Percentiles rank a stretch among this genome's conserved stretches.
phyloP scores from a whole-genome alignment of 2,888 invertebrate species.

The Cotesia congregata region DNA sequence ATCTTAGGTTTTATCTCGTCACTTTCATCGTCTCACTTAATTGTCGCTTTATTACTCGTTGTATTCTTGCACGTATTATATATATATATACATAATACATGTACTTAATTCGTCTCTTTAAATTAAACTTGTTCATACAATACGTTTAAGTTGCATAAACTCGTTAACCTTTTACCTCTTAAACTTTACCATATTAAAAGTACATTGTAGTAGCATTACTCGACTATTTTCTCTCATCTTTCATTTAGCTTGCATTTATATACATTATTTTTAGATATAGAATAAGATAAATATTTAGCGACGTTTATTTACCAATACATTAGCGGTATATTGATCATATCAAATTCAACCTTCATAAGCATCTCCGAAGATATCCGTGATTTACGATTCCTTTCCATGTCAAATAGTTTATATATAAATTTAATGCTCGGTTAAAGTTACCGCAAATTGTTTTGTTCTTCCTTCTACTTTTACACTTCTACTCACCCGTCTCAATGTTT shows the following conservation, averaged over 20 bases:
- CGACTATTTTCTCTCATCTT: not conserved
- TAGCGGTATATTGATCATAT: constrained; percentile 25
- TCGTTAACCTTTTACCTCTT: constrained; percentile 35
- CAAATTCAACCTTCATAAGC: constrained; percentile 35
- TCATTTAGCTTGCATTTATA: not conserved
- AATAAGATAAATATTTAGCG: constrained; percentile 15
- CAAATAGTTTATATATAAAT: constrained; percentile 16
- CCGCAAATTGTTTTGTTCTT: constrained; percentile 4
- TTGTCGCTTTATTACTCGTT: not conserved
- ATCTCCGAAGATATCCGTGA: constrained; percentile 28
- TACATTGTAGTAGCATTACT: not conserved
- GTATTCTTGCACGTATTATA: not conserved
- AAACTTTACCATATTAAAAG: constrained; percentile 30
- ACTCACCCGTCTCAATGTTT: not conserved
- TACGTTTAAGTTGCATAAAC: constrained; percentile 36
- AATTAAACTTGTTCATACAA: not conserved
- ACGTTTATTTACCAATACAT: constrained; percentile 17
- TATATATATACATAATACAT: constrained; percentile 14
- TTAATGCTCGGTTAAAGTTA: constrained; percentile 18
- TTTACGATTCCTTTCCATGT: constrained; percentile 28
- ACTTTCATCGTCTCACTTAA: not conserved
- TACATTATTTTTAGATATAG: not conserved
- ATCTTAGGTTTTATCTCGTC: constrained; percentile 6
- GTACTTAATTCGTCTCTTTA: not conserved
- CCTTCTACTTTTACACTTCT: not conserved